Evolutionary conservation across 2,113 vertebrate genomes (phyloP).

Genomic region (Phoxinus phoxinus): DNA sequence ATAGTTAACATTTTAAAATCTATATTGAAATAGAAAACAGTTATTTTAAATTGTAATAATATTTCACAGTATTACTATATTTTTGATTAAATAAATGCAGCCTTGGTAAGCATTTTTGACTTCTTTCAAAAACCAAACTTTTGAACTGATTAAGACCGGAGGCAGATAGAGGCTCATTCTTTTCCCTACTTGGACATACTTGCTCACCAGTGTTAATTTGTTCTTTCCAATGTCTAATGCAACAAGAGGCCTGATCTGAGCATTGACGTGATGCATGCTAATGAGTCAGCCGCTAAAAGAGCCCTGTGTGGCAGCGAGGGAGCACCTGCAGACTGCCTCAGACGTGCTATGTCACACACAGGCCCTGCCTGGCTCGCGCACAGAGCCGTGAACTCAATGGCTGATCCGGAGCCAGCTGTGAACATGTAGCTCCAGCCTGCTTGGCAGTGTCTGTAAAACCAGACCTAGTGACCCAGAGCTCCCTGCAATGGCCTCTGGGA

Average conservation of each 20-base stretch:
- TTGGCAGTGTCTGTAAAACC: slow-evolving; percentile 23
- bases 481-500: slow-evolving; percentile 20
- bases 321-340: slow-evolving; percentile 69
- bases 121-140: neutral
- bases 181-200: neutral
- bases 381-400: slow-evolving; percentile 16
- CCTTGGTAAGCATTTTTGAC: neutral
- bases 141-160: neutral
- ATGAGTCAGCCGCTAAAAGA: slow-evolving; percentile 68
- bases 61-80: neutral
- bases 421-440: neutral
- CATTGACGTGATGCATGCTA: slow-evolving; percentile 71
- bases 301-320: slow-evolving; percentile 66
- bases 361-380: slow-evolving; percentile 39
- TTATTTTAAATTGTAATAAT: neutral
- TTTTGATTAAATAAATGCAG: neutral
- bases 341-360: slow-evolving; percentile 46
- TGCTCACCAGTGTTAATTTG: slow-evolving; percentile 36
- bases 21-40: no score
- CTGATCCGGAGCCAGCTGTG: slow-evolving; percentile 26
- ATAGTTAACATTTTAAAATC: no score
- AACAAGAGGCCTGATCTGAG: slow-evolving; percentile 51
- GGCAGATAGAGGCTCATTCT: slow-evolving; percentile 36
- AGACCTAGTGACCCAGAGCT: slow-evolving; percentile 49
- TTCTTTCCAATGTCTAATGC: slow-evolving; percentile 61